Base-by-base conservation (phyloP, 2,888 invertebrate species). In the Drosophila falleni region DNA sequence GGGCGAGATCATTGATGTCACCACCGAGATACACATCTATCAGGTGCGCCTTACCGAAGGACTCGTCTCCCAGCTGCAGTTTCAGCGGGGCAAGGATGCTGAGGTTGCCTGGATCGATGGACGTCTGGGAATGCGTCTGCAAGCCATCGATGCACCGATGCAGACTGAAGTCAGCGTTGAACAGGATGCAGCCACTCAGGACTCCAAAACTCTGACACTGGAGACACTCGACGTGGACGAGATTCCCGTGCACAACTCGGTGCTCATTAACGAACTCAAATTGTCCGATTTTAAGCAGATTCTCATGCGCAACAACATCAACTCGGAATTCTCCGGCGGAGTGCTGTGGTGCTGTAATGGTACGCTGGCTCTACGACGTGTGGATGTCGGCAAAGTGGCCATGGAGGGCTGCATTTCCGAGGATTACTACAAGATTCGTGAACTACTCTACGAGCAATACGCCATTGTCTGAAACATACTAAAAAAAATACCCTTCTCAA, bases 71-170 rank as follows among this genome's bases (percentile, higher is more conserved):
- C 96, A 97, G 9, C 93, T 99, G 64, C 94, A 95, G 74, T 98
- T 99, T 93, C 96, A 97, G 71, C 95, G 95, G 89, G 96, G 95
- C 49, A 96, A 96, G 79, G 97, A 98, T 87, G 96, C 97, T 0
- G 99, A 99, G 92, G 95, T 99, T n/a, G 97, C 99, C 0, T 99
- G 99, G 99, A 94, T 99, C 11, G 96, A 97, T 91, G 98, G 97
- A 0, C 94, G 95, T 80, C 95, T 97, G 64, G 94, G 95, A 11
- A 93, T 95, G 15, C 93, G 95, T 0, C 94, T 95, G 50, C 93
- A 95, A 50, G 95, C 95, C 76, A 93, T 94, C 53, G 95, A 95
- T 80, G 92, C 76, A 6, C 83, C 93, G 64, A 93, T 92, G 41
- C 74, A 63, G 9, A 63, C 87, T 1, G 75, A 80, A 9, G 81